A percentile compares a stretch with the other conserved stretches of the same genome.
These are phyloP conservation scores for Heliconius eleuchia DNA, from an alignment of 1,140 invertebrate species.

Conservation along the genomic window DNA sequence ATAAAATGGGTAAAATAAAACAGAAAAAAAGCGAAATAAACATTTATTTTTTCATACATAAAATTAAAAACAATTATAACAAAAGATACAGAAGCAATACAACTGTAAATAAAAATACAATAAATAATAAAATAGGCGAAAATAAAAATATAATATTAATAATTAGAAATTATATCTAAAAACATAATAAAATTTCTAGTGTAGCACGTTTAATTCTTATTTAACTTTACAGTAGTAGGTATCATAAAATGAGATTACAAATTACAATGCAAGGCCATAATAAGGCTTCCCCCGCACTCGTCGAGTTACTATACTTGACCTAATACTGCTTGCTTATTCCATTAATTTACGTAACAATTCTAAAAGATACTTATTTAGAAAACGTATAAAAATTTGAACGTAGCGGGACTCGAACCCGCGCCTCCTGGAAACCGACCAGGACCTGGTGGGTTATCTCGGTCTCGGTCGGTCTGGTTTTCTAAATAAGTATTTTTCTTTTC, in stretches of 20 bases:
- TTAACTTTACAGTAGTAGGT: conserved; percentile 25
- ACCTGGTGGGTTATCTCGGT: too few species aligned
- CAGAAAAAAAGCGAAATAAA: conserved; percentile 11
- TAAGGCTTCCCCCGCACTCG: conserved; percentile 56
- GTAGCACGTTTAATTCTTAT: conserved; percentile 14
- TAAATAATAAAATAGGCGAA: neutral
- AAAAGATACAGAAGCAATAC: neutral
- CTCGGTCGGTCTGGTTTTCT: too few species aligned
- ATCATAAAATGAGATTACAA: conserved; percentile 65
- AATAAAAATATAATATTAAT: neutral
- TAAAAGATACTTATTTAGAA: neutral
- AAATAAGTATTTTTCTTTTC: too few species aligned
- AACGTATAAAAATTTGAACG: too few species aligned
- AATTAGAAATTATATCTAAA: neutral
- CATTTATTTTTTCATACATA: neutral
- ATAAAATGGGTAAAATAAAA: conserved; percentile 16
- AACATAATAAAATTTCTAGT: neutral
- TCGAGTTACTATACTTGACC: conserved; percentile 54
- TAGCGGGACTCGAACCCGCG: too few species aligned
- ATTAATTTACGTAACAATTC: conserved; percentile 33
- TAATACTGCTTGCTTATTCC: conserved; percentile 43
- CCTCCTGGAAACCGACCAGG: too few species aligned
- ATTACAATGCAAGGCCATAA: conserved; percentile 66
- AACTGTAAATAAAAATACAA: neutral
- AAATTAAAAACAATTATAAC: neutral